Percentiles rank a stretch among this genome's conserved stretches.
These are phyloP conservation scores for Oppia nitens DNA, from an alignment of 1,140 invertebrate species.

Conservation along the genomic window DNA sequence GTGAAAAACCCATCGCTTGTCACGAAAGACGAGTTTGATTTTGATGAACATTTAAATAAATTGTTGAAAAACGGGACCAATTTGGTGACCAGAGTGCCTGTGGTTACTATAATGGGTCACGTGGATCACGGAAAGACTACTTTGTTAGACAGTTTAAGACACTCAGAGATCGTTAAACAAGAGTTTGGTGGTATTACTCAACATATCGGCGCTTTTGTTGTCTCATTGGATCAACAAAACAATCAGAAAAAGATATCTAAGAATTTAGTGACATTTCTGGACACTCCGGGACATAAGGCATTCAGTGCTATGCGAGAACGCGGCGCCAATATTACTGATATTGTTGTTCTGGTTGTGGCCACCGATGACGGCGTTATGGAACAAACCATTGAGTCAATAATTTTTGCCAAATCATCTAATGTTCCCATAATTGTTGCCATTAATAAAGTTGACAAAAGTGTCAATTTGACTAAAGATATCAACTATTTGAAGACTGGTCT, in stretches of 20 bases:
- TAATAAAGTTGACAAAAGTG: slow-evolving; percentile 92
- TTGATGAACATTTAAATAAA: neutral
- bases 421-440: slow-evolving; percentile 96
- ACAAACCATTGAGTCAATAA: slow-evolving; percentile 58
- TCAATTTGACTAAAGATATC: slow-evolving; percentile 41
- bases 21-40: neutral
- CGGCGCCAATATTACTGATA: slow-evolving; percentile 80
- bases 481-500: slow-evolving; percentile 37
- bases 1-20: neutral
- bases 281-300: slow-evolving; percentile 99
- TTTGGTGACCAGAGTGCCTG: slow-evolving; percentile 53
- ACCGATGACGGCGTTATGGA: slow-evolving; percentile 98
- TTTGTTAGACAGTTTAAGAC: slow-evolving; percentile 69
- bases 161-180: slow-evolving; percentile 62
- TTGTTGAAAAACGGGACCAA: neutral
- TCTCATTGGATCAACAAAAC: slow-evolving; percentile 8
- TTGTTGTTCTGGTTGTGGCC: slow-evolving; percentile 89
- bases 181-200: slow-evolving; percentile 99
- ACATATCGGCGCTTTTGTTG: slow-evolving; percentile 87
- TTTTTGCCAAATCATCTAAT: slow-evolving; percentile 40
- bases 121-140: slow-evolving; percentile 99
- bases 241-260: neutral
- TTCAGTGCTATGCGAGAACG: slow-evolving; percentile 77
- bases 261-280: slow-evolving; percentile 64
- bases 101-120: slow-evolving; percentile 98